Base-by-base conservation (phyloP, 2,113 vertebrate genomes). In the Ochotona princeps region DNA sequence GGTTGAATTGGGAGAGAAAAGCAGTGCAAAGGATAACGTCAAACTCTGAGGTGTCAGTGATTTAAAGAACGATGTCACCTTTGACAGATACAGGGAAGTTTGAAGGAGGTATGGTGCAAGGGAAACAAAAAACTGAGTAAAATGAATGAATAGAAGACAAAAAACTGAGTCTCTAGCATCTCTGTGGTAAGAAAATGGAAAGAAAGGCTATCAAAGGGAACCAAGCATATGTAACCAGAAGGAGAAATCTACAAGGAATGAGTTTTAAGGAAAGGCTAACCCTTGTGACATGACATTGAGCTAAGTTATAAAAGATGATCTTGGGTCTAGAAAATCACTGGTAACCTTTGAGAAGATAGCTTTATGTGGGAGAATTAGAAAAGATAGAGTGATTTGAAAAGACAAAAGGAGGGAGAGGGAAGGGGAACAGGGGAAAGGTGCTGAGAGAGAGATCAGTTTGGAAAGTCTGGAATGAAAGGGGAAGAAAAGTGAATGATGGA, bases 131-230 rank as follows among this genome's bases (percentile, higher is more conserved):
- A 38, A 78, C 32, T 74, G 57, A 78, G 60, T 60, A 74, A 76
- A 95, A 95, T 97, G 76, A 97, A 97, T 95, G 93, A 92, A 94
- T 15, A 72, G 87, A 96, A 92, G 32, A 76, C 44, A 65, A 87
- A 95, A 95, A 75, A 91, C 63, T 80, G 80, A 95, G 66, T 92
- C 89, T 95, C 83, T 75, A 89, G 72, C 61, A 66, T 92, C 89
- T 70, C 83, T 66, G 38, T 25, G 21, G 89, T 75, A 96, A 88
- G 70, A 95, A 95, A 89, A 61, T 65, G 91, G 54, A 92, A 87
- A 91, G 72, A 94, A 91, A 95, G 38, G 70, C 35, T 89, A 94
- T 96, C 72, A 95, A 96, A 96, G 66, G 15, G 25, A 96, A 94
- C 76, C 89, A 79, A 90, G 72, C 54, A 83, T 87, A 51, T 4